A percentile compares a stretch with the other conserved stretches of the same genome.
Evolutionary conservation across 1,140 invertebrate species (phyloP).

Genomic region (Paracyclopina nana): DNA sequence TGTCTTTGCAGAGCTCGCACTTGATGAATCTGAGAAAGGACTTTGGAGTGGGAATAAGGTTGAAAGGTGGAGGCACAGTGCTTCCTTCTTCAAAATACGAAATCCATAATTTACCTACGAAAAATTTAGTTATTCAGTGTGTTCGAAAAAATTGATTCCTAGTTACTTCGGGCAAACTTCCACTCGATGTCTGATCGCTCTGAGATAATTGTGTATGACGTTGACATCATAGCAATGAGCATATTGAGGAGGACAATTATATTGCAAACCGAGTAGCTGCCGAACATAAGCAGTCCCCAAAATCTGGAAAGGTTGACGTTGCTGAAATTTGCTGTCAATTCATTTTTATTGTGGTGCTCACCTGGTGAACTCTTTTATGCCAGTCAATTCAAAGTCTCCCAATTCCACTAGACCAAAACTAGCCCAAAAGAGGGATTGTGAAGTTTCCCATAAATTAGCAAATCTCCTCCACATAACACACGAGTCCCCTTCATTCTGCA

Average conservation of each 20-base stretch:
- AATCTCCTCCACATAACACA: constrained; percentile 57
- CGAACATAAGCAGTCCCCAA: constrained; percentile 59
- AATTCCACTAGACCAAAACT: constrained; percentile 63
- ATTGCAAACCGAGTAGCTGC: constrained; percentile 59
- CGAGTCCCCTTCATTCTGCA: constrained; percentile 36
- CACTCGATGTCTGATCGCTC: constrained; percentile 59
- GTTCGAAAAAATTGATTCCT: not conserved
- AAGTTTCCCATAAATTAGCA: constrained; percentile 63
- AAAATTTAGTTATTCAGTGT: not conserved
- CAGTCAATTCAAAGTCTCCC: constrained; percentile 49
- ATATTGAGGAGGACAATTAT: constrained; percentile 65
- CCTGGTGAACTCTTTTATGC: constrained; percentile 49
- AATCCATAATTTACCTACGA: constrained; percentile 48
- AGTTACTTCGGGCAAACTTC: constrained; percentile 59
- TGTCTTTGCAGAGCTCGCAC: too few species aligned
- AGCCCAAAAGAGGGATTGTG: constrained; percentile 74
- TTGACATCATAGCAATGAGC: constrained; percentile 77
- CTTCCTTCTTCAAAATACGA: constrained; percentile 70
- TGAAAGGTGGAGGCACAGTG: constrained; percentile 65
- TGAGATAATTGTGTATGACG: constrained; percentile 58
- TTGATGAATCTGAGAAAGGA: constrained; percentile 41
- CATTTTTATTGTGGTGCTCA: not conserved
- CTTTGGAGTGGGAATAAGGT: constrained; percentile 52
- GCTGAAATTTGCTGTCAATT: not conserved
- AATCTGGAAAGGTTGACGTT: constrained; percentile 34